Evolutionary conservation across 2,113 vertebrate genomes (phyloP).

Genomic region (Anser brachyrhynchus): DNA sequence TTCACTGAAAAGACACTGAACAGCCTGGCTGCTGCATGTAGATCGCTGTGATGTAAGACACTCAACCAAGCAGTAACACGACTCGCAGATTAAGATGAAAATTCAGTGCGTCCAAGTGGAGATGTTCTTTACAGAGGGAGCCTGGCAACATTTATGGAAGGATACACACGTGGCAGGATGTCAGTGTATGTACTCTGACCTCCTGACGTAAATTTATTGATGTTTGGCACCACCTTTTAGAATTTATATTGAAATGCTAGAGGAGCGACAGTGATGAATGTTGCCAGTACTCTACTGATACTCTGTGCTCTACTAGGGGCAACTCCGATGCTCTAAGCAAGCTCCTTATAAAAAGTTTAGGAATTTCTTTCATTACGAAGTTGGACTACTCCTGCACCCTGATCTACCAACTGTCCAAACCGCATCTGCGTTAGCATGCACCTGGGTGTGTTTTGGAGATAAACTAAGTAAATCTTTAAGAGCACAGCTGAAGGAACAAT

Average conservation of each 20-base stretch:
- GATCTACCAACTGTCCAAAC: background rate
- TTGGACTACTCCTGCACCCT: background rate
- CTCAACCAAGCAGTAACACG: background rate
- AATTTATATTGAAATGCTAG: background rate
- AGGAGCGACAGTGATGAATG: background rate
- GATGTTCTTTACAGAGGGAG: background rate
- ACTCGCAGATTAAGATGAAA: background rate
- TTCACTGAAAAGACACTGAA: background rate
- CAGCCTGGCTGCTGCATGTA: background rate
- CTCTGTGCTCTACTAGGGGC: background rate
- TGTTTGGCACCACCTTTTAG: background rate
- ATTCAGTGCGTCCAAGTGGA: background rate
- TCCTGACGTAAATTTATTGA: accelerated
- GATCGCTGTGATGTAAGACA: background rate
- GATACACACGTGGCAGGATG: accelerated
- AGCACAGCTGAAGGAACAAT: background rate
- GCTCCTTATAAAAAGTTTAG: background rate
- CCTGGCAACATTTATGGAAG: background rate
- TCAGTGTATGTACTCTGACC: background rate
- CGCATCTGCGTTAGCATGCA: background rate
- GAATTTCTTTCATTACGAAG: background rate
- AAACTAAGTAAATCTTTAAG: background rate
- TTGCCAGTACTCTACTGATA: background rate
- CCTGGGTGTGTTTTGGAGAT: background rate
- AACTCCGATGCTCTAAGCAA: background rate